A percentile compares a stretch with the other conserved stretches of the same genome.
Evolutionary conservation across 2,797 vertebrate genomes (phyloP).

Genomic region (Semaprochilodus insignis): DNA sequence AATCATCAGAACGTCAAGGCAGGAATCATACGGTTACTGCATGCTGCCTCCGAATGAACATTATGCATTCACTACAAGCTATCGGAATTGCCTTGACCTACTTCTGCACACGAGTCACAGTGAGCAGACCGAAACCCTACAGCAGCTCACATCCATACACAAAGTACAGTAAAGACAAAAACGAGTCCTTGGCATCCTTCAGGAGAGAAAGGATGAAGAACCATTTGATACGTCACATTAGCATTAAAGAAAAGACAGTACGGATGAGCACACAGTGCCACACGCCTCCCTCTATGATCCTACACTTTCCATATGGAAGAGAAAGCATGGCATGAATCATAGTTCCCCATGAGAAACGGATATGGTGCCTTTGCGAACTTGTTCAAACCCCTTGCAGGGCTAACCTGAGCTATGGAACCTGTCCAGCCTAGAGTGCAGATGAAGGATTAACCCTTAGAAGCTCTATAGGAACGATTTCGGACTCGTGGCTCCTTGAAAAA

Average conservation of each 20-base stretch:
- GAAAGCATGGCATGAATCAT: conserved; percentile 65
- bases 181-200: conserved; percentile 62
- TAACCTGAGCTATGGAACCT: neutral
- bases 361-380: conserved; percentile 32
- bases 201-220: conserved; percentile 49
- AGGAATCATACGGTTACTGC: neutral
- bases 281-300: conserved; percentile 33
- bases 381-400: conserved; percentile 4
- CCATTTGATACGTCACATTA: conserved; percentile 62
- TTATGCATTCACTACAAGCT: conserved; percentile 55
- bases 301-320: conserved; percentile 82
- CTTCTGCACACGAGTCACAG: conserved; percentile 26
- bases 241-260: conserved; percentile 49
- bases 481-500: no score
- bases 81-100: conserved; percentile 35
- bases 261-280: conserved; percentile 61
- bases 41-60: neutral
- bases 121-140: conserved; percentile 48
- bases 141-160: conserved; percentile 53
- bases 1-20: neutral
- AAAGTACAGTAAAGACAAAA: conserved; percentile 40
- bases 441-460: no score
- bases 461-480: no score
- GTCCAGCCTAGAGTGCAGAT: no score
- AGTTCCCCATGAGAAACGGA: neutral